Base-by-base conservation (phyloP, 2,797 vertebrate genomes). In the Sebastes ruberrimus region DNA sequence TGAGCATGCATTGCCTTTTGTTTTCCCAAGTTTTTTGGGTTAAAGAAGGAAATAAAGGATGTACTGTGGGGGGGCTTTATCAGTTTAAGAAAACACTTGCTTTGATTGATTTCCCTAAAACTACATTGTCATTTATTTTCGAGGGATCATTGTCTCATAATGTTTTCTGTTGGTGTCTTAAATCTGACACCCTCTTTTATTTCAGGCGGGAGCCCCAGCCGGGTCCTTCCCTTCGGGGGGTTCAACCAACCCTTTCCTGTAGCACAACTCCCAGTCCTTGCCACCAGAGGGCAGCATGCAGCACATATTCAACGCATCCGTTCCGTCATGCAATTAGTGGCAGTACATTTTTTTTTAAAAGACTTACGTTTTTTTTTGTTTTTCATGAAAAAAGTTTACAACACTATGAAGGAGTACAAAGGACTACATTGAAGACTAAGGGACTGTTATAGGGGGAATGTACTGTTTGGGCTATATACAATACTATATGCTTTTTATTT, bases 181-280 rank as follows among this genome's bases (percentile, higher is more conserved):
- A 60, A 28, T 68, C 3, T 60, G 9, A 32, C 16, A 20, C 7
- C 4, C 42, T 30, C 5, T 62, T 11, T 76, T 49, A 11, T 82
- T 89, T 10, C 90, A 99, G 98, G 97, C 97, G 32, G 97, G 97
- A 93, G 96, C 96, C 72, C 97, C 97, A 60, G 95, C 96, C 2
- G 97, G 97, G 89, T 94, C 97, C 10, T 99, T 97, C 94, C 97
- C 97, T 85, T 92, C 97, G 79, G 97, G 97, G 93, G 96, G 96
- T 86, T 97, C 97, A 74, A 99, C 98, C 93, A 99, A 99, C 90
- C 98, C 98, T 87, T 99, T 99, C 95, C 98, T 99, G 97, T 99
- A 99, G 97, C 97, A 95, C 96, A 96, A 93, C 95, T 89, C 73
- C 49, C 59, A 57, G 67, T 81, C 74, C 28, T 86, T 55, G 23